phyloP scores from a whole-genome alignment of 2,888 invertebrate genomes.

The Amphipoea lucens region DNA sequence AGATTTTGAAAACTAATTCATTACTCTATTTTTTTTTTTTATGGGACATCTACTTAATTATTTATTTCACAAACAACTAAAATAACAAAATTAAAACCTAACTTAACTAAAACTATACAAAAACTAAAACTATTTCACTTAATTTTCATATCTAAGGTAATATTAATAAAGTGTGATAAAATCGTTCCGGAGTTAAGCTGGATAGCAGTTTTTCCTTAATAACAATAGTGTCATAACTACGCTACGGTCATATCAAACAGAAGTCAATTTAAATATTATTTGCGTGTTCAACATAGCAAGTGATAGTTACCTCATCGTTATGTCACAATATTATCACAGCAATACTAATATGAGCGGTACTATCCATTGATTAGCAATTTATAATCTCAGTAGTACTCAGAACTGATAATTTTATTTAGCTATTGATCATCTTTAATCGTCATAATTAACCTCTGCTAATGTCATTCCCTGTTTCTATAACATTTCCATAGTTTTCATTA shows the following conservation, averaged over 20 bases:
- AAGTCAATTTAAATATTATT: constrained; percentile 22
- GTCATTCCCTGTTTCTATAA: constrained; percentile 20
- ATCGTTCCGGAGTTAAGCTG: neutral
- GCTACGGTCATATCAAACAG: constrained; percentile 23
- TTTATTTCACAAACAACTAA: no score
- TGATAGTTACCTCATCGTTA: constrained; percentile 44
- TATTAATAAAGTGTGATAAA: constrained; percentile 20
- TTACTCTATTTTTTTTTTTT: no score
- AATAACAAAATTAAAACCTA: no score
- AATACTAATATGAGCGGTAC: constrained; percentile 33
- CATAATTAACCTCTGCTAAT: constrained; percentile 31
- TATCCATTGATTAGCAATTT: constrained; percentile 45
- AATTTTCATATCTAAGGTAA: neutral
- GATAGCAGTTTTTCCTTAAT: neutral
- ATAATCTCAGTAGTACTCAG: constrained; percentile 30
- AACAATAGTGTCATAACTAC: constrained; percentile 26
- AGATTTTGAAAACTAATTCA: no score
- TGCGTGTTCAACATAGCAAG: constrained; percentile 40
- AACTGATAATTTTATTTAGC: constrained; percentile 22
- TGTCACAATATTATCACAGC: constrained; percentile 32
- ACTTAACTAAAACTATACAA: no score
- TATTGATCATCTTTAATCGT: constrained; percentile 18
- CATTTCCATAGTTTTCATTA: neutral
- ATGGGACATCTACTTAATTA: no score
- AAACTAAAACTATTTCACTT: constrained; percentile 9